A percentile compares a stretch with the other conserved stretches of the same genome.
Conservation (phyloP, 2,888 invertebrate species). For the Polyommatus icarus region DNA sequence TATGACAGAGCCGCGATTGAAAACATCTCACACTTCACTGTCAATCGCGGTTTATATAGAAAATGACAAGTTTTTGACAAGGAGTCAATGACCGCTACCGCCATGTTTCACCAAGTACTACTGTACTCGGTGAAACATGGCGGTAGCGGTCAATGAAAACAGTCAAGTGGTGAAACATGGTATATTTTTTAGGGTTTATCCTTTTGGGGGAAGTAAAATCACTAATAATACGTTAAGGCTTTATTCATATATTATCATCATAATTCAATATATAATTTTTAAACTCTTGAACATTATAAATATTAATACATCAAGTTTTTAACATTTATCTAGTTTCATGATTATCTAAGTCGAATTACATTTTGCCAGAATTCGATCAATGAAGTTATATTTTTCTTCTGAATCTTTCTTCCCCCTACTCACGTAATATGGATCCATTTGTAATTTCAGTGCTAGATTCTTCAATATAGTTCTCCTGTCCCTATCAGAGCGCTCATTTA, state of each 20-base stretch:
- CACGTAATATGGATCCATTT: conserved; percentile 71
- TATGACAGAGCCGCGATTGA: too few relatives aligned
- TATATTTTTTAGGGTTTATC: not conserved
- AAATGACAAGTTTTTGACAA: too few relatives aligned
- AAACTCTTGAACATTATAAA: conserved; percentile 8
- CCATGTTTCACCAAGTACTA: too few relatives aligned
- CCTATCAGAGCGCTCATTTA: conserved; percentile 58
- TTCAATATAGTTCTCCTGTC: conserved; percentile 66
- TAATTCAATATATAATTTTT: not conserved
- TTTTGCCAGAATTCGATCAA: not conserved
- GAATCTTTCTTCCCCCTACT: conserved; percentile 68
- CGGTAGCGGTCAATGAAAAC: too few relatives aligned
- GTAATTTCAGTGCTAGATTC: conserved; percentile 67
- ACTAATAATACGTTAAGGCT: not conserved
- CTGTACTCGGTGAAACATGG: too few relatives aligned
- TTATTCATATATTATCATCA: not conserved
- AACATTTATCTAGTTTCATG: not conserved
- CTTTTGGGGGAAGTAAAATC: not conserved
- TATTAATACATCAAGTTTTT: conserved; percentile 2
- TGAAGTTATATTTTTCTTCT: conserved; percentile 27
- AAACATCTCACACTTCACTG: too few relatives aligned
- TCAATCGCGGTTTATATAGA: too few relatives aligned
- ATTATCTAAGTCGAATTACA: not conserved
- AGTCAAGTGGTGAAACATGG: too few relatives aligned
- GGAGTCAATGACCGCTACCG: too few relatives aligned